A percentile compares a stretch with the other conserved stretches of the same genome.
Evolutionary conservation across 2,113 vertebrate genomes (phyloP).

Genomic region (Takifugu flavidus): DNA sequence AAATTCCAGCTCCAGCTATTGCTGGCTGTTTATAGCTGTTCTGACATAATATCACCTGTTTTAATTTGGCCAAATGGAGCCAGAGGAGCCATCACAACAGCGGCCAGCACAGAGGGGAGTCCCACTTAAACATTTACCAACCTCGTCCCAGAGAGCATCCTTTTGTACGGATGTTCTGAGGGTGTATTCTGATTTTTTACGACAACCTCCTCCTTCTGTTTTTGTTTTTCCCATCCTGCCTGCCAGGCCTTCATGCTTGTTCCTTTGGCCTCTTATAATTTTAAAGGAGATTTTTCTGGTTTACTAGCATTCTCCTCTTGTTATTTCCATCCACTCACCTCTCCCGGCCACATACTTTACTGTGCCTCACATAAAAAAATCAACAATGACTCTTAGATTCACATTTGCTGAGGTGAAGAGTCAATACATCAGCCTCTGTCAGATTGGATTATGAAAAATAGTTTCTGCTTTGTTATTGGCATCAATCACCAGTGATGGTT

Average conservation of each 20-base stretch:
- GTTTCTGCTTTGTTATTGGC: neutral
- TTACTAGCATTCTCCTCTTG: conserved; percentile 39
- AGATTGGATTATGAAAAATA: conserved; percentile 1
- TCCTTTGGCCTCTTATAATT: conserved; percentile 31
- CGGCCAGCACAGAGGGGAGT: neutral
- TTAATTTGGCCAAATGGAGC: conserved; percentile 8
- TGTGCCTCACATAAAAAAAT: conserved; percentile 53
- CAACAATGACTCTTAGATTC: conserved; percentile 33
- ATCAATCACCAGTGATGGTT: neutral
- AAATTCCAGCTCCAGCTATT: conserved; percentile 2
- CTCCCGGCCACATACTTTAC: conserved; percentile 51
- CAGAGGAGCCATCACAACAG: conserved; percentile 2
- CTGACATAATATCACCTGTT: conserved; percentile 3
- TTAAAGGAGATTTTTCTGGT: conserved; percentile 38
- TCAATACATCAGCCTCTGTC: conserved; percentile 17
- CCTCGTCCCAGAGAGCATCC: neutral
- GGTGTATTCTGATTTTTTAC: conserved; percentile 12
- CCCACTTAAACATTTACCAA: conserved; percentile 18
- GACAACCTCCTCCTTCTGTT: neutral
- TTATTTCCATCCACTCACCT: conserved; percentile 47
- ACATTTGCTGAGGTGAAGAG: conserved; percentile 2
- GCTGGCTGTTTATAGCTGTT: conserved; percentile 1
- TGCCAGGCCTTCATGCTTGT: neutral
- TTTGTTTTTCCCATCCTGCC: conserved; percentile 9
- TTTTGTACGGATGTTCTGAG: conserved; percentile 17